These are phyloP conservation scores for Halichoerus grypus DNA, from an alignment of 2,113 vertebrate genomes.

Conservation along the genomic window DNA sequence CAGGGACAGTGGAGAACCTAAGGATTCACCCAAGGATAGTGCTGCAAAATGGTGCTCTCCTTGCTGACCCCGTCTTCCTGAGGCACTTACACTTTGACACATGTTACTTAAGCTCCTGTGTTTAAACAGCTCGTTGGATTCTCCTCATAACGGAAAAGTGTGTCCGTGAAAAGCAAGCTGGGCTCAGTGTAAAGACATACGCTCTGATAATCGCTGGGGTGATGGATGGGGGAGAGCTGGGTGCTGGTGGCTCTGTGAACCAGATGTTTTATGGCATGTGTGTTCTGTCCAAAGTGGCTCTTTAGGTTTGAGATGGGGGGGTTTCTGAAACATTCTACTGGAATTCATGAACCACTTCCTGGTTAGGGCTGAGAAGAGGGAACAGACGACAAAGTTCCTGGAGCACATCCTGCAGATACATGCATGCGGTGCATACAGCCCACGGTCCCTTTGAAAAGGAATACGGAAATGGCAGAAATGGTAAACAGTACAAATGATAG, in stretches of 20 bases:
- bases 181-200: not conserved
- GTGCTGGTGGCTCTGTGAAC: not conserved
- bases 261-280: not conserved
- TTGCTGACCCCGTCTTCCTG: accelerated
- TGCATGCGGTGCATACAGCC: not conserved
- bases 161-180: not conserved
- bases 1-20: not conserved
- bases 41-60: not conserved
- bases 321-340: not conserved
- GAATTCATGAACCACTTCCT: not conserved
- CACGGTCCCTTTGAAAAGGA: not conserved
- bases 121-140: not conserved
- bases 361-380: not conserved
- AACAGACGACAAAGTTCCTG: not conserved
- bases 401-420: not conserved
- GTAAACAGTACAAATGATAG: not conserved
- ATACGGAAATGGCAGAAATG: not conserved
- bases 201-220: not conserved
- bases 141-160: not conserved
- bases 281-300: not conserved
- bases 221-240: accelerated
- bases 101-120: not conserved
- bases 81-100: not conserved
- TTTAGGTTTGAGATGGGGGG: too few species aligned
- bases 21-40: not conserved